Percentiles rank a stretch among this genome's conserved stretches.
These are phyloP conservation scores for Epizoanthus scotinus DNA, from an alignment of 92 coral and sea anemone species.

Conservation along the genomic window DNA sequence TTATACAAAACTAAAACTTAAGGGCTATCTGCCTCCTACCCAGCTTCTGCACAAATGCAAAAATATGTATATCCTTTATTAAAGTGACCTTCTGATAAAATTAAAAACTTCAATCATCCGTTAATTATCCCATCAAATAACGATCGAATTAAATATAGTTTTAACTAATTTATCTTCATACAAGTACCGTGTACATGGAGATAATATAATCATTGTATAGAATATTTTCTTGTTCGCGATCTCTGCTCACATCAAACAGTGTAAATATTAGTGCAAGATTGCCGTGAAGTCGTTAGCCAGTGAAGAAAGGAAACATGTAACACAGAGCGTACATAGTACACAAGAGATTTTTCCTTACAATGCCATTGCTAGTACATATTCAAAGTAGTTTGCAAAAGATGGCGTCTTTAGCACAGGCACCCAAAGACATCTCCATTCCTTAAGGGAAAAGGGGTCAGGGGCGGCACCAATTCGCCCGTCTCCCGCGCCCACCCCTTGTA, in stretches of 20 bases:
- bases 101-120: conserved; percentile 8
- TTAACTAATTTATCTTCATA: conserved; percentile 10
- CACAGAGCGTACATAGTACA: too few species aligned
- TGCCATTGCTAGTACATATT: too few species aligned
- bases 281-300: neutral
- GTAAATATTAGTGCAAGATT: neutral
- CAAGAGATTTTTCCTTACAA: too few species aligned
- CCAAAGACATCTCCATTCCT: too few species aligned
- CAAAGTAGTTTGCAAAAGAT: too few species aligned
- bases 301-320: neutral
- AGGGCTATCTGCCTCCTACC: neutral
- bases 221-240: neutral
- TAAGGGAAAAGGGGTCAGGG: too few species aligned
- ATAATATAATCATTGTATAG: neutral
- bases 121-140: neutral
- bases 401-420: too few species aligned
- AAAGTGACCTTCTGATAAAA: conserved; percentile 12
- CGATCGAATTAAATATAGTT: conserved; percentile 4
- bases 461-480: too few species aligned
- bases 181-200: neutral
- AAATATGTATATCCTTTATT: conserved; percentile 40
- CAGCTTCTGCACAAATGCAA: conserved; percentile 22
- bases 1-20: conserved; percentile 38
- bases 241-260: neutral
- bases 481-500: too few species aligned